phyloP scores from a whole-genome alignment of 1,140 invertebrate species.

The Berghia stephanieae region DNA sequence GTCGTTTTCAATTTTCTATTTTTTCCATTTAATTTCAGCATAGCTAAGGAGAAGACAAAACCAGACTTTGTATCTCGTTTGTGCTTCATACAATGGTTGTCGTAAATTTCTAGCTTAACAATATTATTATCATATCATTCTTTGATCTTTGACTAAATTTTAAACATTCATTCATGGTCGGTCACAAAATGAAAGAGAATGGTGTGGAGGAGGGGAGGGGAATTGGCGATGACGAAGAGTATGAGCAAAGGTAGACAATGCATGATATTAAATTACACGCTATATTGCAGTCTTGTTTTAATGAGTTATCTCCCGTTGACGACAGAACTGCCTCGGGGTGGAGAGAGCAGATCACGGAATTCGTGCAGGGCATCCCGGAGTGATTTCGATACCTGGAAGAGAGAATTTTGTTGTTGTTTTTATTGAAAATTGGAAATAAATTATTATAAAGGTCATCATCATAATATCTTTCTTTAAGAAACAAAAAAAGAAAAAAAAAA shows the following conservation, averaged over 20 bases:
- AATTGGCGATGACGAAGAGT: not conserved
- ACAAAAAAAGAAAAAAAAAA: no score
- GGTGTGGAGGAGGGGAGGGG: not conserved
- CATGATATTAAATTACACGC: not conserved
- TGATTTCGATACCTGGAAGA: constrained; percentile 77
- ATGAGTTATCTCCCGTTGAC: constrained; percentile 30
- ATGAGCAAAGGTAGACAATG: not conserved
- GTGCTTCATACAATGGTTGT: no score
- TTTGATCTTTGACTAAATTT: not conserved
- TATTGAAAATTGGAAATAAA: not conserved
- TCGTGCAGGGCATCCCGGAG: constrained; percentile 87
- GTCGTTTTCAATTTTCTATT: no score
- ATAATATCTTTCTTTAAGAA: no score
- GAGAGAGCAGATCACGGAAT: constrained; percentile 84
- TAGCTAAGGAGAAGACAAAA: no score
- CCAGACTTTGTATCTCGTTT: no score
- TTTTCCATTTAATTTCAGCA: no score
- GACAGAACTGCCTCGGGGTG: constrained; percentile 56
- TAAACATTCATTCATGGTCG: not conserved
- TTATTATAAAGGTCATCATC: no score
- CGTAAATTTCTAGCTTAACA: no score
- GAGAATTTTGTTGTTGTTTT: no score
- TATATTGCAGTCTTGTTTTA: not conserved
- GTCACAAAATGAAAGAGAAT: not conserved
- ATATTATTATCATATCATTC: not conserved